These are phyloP conservation scores for Drymodes brunneopygia DNA, from an alignment of 2,113 vertebrate genomes.

Conservation along the genomic window DNA sequence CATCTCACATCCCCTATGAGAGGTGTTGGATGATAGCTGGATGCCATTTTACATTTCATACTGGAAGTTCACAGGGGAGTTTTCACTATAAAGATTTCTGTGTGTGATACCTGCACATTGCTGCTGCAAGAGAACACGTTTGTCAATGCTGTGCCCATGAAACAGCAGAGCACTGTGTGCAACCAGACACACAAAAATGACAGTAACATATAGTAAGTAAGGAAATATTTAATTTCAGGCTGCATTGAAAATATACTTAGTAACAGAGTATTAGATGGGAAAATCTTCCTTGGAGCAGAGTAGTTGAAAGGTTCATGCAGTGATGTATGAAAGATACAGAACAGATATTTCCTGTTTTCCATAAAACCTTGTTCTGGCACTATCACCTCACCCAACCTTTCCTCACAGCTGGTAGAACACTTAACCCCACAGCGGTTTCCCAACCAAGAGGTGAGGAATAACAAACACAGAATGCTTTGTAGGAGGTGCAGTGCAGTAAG, in stretches of 20 bases:
- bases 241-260: not conserved
- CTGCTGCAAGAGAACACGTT: accelerated
- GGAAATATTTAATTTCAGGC: not conserved
- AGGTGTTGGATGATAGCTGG: accelerated
- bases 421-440: not conserved
- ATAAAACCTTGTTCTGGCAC: not conserved
- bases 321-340: not conserved
- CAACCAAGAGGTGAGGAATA: not conserved
- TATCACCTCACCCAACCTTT: not conserved
- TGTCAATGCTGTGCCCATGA: accelerated
- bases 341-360: not conserved
- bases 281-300: not conserved
- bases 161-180: not conserved
- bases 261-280: not conserved
- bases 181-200: not conserved
- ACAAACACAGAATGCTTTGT: accelerated
- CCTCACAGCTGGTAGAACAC: not conserved
- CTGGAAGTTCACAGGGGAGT: not conserved
- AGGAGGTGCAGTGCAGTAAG: not conserved
- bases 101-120: not conserved
- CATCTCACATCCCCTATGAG: not conserved
- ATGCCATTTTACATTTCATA: not conserved
- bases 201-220: not conserved
- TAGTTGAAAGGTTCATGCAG: not conserved
- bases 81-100: not conserved